Conservation (phyloP, 1,140 invertebrate species). For the Caenorhabditis remanei region DNA sequence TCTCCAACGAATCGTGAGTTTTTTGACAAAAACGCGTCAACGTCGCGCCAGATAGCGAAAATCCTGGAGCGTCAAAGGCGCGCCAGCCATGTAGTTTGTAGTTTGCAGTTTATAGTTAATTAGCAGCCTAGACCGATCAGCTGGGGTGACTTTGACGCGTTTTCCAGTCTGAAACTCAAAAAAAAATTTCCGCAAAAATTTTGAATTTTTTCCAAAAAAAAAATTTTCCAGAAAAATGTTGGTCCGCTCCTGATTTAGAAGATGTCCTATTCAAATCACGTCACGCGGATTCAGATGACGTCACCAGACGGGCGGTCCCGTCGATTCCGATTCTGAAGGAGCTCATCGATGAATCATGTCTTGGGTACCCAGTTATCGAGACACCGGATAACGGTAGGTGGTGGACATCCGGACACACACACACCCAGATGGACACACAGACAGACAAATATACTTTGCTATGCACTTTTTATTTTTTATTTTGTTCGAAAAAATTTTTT, state of each 20-base stretch:
- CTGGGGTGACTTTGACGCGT: no score
- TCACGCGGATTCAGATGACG: background rate
- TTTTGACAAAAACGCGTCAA: background rate
- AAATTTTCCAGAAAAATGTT: conserved; percentile 57
- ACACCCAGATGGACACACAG: no score
- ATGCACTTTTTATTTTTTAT: no score
- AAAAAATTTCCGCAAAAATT: background rate
- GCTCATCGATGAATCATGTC: background rate
- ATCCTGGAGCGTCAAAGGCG: no score
- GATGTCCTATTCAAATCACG: background rate
- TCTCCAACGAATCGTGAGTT: conserved; percentile 5
- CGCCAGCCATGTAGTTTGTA: no score
- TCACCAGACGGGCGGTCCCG: background rate
- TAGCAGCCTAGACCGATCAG: no score
- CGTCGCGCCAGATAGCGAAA: no score
- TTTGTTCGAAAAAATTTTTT: no score
- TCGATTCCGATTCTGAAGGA: conserved; percentile 17
- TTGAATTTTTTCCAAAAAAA: background rate
- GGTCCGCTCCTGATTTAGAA: conserved; percentile 55
- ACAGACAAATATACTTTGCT: no score
- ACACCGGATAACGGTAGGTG: conserved; percentile 40
- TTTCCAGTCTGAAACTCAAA: background rate
- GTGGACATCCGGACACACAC: background rate
- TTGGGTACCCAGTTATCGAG: conserved; percentile 53
- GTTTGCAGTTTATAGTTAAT: no score